Conservation (phyloP, 92 coral and sea anemone genomes). For the Ricordea florida region DNA sequence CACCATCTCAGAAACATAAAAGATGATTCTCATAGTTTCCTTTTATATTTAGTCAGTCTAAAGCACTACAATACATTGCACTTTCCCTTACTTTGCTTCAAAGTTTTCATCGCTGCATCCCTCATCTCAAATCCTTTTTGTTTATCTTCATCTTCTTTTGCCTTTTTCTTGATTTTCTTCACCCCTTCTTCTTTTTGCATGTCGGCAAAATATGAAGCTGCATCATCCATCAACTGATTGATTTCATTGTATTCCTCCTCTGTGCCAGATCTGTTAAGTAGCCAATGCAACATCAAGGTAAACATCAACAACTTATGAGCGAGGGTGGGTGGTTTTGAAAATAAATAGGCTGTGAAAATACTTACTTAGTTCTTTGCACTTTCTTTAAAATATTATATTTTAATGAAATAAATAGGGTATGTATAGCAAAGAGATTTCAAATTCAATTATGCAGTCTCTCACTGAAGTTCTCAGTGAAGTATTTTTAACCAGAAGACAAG, state of each 20-base stretch:
- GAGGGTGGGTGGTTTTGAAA: slow-evolving; percentile 9
- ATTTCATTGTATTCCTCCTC: slow-evolving; percentile 33
- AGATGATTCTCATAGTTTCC: slow-evolving; percentile 6
- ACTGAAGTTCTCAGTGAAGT: slow-evolving; percentile 2
- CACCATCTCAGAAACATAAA: background rate
- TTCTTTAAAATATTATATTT: background rate
- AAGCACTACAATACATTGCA: background rate
- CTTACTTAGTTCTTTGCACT: background rate
- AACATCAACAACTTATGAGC: slow-evolving; percentile 5
- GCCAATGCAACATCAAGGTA: too few relatives aligned
- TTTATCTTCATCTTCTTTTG: slow-evolving; percentile 10
- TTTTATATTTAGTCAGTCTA: background rate
- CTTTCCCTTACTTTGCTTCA: slow-evolving; percentile 32
- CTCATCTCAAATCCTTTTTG: slow-evolving; percentile 13
- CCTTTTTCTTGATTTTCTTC: background rate
- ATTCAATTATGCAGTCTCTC: slow-evolving; percentile 4
- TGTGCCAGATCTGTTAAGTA: slow-evolving; percentile 35
- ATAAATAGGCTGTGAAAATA: background rate
- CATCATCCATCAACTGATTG: slow-evolving; percentile 28
- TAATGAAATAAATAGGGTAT: slow-evolving; percentile 1
- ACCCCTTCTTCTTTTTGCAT: slow-evolving; percentile 9
- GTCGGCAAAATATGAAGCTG: slow-evolving; percentile 20
- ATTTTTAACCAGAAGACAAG: background rate
- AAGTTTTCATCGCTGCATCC: slow-evolving; percentile 31
- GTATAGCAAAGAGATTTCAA: slow-evolving; percentile 1